Conservation (phyloP, 2,797 vertebrate genomes). For the Neostethus bicornis region DNA sequence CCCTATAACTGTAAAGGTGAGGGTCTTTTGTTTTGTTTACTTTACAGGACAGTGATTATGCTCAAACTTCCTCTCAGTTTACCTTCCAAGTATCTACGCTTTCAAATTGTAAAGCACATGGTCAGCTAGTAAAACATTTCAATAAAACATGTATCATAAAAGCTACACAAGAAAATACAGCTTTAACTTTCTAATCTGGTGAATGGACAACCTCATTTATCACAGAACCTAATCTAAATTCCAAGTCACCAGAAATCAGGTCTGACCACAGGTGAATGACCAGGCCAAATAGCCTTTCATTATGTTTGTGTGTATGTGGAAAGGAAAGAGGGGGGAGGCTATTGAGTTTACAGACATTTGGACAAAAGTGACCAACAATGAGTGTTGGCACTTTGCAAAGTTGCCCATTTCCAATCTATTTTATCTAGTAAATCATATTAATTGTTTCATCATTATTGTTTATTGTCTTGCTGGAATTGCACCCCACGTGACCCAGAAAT, state of each 20-base stretch:
- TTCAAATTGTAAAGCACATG: too few species aligned
- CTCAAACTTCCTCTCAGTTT: not conserved
- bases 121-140: too few species aligned
- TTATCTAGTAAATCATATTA: not conserved
- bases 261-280: conserved; percentile 73
- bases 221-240: conserved; percentile 73
- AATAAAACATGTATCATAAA: not conserved
- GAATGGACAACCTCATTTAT: conserved; percentile 36
- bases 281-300: conserved; percentile 68
- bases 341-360: conserved; percentile 31
- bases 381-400: conserved; percentile 20
- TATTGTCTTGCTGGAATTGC: not conserved
- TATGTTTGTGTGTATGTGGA: conserved; percentile 10
- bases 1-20: conserved; percentile 17
- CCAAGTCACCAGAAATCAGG: conserved; percentile 76
- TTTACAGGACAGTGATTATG: not conserved
- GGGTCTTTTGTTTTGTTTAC: not conserved
- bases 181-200: not conserved
- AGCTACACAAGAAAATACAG: conserved; percentile 18
- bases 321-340: conserved; percentile 19
- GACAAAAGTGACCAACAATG: conserved; percentile 7
- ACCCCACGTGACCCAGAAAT: too few species aligned
- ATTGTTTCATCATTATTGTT: not conserved
- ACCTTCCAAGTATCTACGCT: not conserved
- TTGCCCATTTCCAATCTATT: not conserved